These are phyloP conservation scores for Elephas maximus DNA, from an alignment of 2,113 vertebrate species.

Conservation along the genomic window DNA sequence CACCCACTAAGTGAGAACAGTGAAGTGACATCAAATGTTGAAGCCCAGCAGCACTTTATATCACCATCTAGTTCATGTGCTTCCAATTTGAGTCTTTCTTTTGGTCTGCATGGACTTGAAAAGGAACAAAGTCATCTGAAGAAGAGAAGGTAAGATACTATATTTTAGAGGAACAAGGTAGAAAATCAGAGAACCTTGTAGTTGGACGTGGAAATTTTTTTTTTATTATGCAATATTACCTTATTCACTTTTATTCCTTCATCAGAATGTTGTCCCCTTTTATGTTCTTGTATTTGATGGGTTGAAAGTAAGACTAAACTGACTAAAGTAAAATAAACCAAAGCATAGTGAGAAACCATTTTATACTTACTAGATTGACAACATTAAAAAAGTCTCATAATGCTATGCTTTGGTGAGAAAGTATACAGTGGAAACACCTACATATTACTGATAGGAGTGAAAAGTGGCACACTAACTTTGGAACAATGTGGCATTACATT, in stretches of 20 bases:
- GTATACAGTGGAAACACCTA: not conserved
- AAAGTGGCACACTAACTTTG: not conserved
- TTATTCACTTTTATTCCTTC: not conserved
- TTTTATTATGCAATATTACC: not conserved
- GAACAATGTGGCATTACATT: not conserved
- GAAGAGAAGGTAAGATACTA: slow-evolving; percentile 88
- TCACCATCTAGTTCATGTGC: slow-evolving; percentile 78
- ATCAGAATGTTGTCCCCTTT: not conserved
- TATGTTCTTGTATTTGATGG: not conserved
- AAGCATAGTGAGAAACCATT: not conserved
- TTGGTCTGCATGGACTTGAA: slow-evolving; percentile 80
- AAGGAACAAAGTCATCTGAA: slow-evolving; percentile 84
- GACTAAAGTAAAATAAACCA: not conserved
- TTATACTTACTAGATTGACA: not conserved
- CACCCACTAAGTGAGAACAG: slow-evolving; percentile 69
- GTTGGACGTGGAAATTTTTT: not conserved
- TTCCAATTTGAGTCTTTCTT: slow-evolving; percentile 81
- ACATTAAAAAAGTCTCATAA: not conserved
- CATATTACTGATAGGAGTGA: not conserved
- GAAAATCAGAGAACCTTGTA: not conserved
- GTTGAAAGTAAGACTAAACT: slow-evolving; percentile 46
- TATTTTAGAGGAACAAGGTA: not conserved
- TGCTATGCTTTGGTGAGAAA: not conserved
- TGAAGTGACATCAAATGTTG: slow-evolving; percentile 20
- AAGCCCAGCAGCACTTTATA: slow-evolving; percentile 20